These are phyloP conservation scores for Siniperca undulata DNA, from an alignment of 2,797 vertebrate species.

Conservation along the genomic window DNA sequence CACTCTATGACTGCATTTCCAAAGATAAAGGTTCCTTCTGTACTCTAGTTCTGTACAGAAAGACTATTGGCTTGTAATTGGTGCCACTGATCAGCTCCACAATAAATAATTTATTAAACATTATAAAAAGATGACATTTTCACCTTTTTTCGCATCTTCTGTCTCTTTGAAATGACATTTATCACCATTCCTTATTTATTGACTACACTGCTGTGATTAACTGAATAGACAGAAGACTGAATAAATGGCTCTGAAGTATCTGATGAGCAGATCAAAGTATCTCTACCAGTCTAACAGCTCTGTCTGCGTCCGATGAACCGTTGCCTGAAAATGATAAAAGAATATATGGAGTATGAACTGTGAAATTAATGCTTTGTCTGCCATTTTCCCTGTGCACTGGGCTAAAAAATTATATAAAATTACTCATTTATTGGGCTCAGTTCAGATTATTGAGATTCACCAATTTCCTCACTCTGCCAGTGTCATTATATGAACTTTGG, in stretches of 20 bases:
- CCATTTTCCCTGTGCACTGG: slow-evolving; percentile 59
- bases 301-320: slow-evolving; percentile 52
- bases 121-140: slow-evolving; percentile 21
- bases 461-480: slow-evolving; percentile 50
- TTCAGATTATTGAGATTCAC: slow-evolving; percentile 63
- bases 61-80: slow-evolving; percentile 13
- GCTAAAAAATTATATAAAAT: slow-evolving; percentile 65
- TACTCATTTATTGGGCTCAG: slow-evolving; percentile 59
- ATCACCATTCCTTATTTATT: slow-evolving; percentile 10
- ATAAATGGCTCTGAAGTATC: slow-evolving; percentile 38
- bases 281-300: slow-evolving; percentile 47
- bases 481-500: slow-evolving; percentile 58
- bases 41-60: not conserved
- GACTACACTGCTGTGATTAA: slow-evolving; percentile 7
- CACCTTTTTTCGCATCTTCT: slow-evolving; percentile 1
- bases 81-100: slow-evolving; percentile 21
- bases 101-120: slow-evolving; percentile 31
- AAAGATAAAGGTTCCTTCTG: not conserved
- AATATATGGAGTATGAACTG: slow-evolving; percentile 70
- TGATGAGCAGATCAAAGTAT: slow-evolving; percentile 61
- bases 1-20: not conserved
- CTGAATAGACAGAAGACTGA: slow-evolving; percentile 25
- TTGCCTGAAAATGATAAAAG: slow-evolving; percentile 56
- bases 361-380: slow-evolving; percentile 77
- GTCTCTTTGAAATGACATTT: slow-evolving; percentile 24